Base-by-base conservation (phyloP, 1,140 invertebrate genomes). In the Schlechtendalia chinensis region DNA sequence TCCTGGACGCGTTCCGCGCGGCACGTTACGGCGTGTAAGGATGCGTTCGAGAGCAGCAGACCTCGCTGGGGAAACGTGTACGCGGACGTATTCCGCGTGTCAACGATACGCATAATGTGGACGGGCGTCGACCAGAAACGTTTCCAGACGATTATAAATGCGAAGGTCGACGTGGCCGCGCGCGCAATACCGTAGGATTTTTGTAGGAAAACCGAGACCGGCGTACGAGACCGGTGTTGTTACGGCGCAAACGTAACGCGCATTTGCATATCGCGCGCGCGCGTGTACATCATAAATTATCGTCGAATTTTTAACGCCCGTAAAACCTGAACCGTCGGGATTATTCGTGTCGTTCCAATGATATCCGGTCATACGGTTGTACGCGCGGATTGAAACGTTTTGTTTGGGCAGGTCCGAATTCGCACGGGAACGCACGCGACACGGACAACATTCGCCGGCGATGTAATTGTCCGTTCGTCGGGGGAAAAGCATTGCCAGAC, bases 51-150 rank as follows among this genome's bases (percentile, higher is more conserved):
- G 59, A 61, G 59, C 27, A 61, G 59, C 17, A 61, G 59, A 61
- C 59, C 59, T 61, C 59, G 59, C n/a, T n/a, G n/a, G n/a, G n/a
- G 59, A 27, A 59, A 27, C 27, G 59, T 61, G 24, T 61, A 6
- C 27, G 27, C 8, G 32, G 32, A 39, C 32, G 32, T 3, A 39
- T 4, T 39, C 3, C 32, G 27, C 16, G 59, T 61, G 14, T 61
- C 59, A 19, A 61, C 59, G 59, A 24, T 29, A 29, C 27, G 24
- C 8, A 8, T 39, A 4, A 39, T 39, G 8, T 39, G 3, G 8
- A 39, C n/a, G n/a, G n/a, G 8, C 16, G 27, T 27, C 27, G 1
- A 61, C 16, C 27, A 61, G 24, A 61, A 61, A 29, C 17, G 27
- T 61, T 29, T 61, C 6, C 59, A 61, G 22, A 61, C 24, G 16